A percentile compares a stretch with the other conserved stretches of the same genome.
These are phyloP conservation scores for Lypha dubia DNA, from an alignment of 2,888 invertebrate species.

Conservation along the genomic window DNA sequence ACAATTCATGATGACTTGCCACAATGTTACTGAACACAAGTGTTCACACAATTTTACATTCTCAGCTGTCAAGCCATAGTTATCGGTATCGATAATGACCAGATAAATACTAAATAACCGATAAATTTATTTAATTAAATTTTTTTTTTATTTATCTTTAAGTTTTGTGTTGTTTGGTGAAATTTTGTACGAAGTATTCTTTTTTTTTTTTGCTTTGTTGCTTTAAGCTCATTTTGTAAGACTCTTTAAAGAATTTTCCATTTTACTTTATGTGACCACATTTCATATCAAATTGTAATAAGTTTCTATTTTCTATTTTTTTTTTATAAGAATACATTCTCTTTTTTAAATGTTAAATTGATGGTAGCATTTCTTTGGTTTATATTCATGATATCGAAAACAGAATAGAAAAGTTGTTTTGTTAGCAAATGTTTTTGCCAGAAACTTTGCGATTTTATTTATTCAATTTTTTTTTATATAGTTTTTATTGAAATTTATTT, in stretches of 20 bases:
- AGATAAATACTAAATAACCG: too few relatives aligned
- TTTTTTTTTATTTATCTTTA: too few relatives aligned
- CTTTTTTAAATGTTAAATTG: conserved; percentile 63
- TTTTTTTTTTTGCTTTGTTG: too few relatives aligned
- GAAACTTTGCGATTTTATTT: background rate
- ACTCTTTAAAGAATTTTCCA: conserved; percentile 38
- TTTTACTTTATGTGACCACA: conserved; percentile 48
- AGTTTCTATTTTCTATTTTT: conserved; percentile 42
- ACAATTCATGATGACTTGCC: too few relatives aligned
- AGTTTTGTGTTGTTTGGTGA: too few relatives aligned
- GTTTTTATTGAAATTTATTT: conserved; percentile 6
- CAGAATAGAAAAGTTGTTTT: conserved; percentile 34
- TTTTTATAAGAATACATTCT: conserved; percentile 73
- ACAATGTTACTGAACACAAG: too few relatives aligned
- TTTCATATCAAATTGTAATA: conserved; percentile 60
- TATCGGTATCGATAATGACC: too few relatives aligned
- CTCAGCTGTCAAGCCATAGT: too few relatives aligned
- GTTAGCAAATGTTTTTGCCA: background rate
- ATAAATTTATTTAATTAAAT: too few relatives aligned
- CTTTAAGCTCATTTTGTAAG: background rate
- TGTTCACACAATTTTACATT: too few relatives aligned
- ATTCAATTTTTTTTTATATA: background rate
- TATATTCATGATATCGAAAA: conserved; percentile 23
- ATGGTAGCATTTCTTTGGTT: conserved; percentile 38
- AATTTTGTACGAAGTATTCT: too few relatives aligned